Percentiles rank a stretch among this genome's conserved stretches.
These are phyloP conservation scores for Bruchidius siliquastri DNA, from an alignment of 2,888 invertebrate genomes.

Conservation along the genomic window DNA sequence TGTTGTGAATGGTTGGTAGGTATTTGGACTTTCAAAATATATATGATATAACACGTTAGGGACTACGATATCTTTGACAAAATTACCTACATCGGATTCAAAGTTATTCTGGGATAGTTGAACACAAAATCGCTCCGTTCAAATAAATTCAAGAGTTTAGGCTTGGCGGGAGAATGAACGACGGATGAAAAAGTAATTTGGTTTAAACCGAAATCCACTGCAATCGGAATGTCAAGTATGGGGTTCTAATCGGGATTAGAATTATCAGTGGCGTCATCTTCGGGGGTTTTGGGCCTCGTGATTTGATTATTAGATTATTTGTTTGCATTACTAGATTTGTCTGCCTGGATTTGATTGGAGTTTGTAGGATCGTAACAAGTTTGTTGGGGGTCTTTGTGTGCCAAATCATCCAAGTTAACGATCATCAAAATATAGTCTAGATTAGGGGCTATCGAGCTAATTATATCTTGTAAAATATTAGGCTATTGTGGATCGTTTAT, in stretches of 20 bases:
- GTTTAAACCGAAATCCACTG: conserved; percentile 18
- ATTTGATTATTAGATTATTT: neutral
- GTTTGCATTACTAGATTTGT: neutral
- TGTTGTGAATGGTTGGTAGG: conserved; percentile 12
- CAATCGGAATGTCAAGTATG: conserved; percentile 11
- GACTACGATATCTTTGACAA: conserved; percentile 13
- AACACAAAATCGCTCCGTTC: conserved; percentile 13
- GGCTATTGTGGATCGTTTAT: neutral
- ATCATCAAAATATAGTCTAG: conserved; percentile 2
- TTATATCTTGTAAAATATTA: neutral
- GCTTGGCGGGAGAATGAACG: conserved; percentile 11
- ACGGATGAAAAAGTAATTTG: conserved; percentile 15
- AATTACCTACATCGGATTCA: conserved; percentile 14
- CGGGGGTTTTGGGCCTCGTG: neutral
- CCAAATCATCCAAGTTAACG: neutral
- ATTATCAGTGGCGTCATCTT: conserved; percentile 5
- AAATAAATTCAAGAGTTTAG: conserved; percentile 12
- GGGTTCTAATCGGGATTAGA: conserved; percentile 13
- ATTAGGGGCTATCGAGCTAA: neutral
- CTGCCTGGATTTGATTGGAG: neutral
- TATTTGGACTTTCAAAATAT: conserved; percentile 13
- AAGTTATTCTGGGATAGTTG: conserved; percentile 18
- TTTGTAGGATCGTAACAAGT: neutral
- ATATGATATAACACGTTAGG: conserved; percentile 13
- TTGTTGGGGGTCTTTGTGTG: neutral